phyloP scores from a whole-genome alignment of 2,113 vertebrate species.

The Paratilapia polleni region DNA sequence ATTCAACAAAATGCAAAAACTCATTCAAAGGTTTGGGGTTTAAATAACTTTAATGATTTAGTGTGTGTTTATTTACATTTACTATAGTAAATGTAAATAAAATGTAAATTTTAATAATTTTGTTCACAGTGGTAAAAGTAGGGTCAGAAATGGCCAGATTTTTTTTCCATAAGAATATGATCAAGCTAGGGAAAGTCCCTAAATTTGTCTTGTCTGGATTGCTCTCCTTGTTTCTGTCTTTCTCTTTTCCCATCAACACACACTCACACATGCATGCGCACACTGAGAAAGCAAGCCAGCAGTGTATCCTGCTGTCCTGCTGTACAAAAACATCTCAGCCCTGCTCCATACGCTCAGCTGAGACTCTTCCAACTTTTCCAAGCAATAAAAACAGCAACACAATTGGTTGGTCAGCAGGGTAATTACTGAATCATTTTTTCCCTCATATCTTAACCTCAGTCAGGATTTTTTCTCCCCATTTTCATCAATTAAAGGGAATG shows the following conservation, averaged over 20 bases:
- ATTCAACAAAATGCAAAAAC: background rate
- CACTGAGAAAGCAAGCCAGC: slow-evolving; percentile 7
- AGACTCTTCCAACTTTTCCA: slow-evolving; percentile 17
- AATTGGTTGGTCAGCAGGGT: background rate
- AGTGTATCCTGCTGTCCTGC: slow-evolving; percentile 17
- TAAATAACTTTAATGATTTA: background rate
- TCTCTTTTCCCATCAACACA: background rate
- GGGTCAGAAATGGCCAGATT: background rate
- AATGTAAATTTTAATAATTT: too few species aligned
- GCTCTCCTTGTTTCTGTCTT: slow-evolving; percentile 30
- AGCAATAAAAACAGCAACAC: slow-evolving; percentile 27
- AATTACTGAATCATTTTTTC: background rate
- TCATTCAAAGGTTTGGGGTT: background rate
- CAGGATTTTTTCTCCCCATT: background rate
- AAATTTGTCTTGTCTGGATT: slow-evolving; percentile 27
- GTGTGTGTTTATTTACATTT: background rate
- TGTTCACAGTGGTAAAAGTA: background rate
- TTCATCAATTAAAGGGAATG: background rate
- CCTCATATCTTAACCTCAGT: background rate
- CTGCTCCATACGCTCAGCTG: slow-evolving; percentile 9
- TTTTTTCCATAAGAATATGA: background rate
- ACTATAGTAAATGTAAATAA: too few species aligned
- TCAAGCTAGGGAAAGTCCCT: slow-evolving; percentile 60
- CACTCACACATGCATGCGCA: background rate
- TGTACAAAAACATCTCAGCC: slow-evolving; percentile 35